Base-by-base conservation (phyloP, 2,888 invertebrate genomes). In the Polyploca ridens region DNA sequence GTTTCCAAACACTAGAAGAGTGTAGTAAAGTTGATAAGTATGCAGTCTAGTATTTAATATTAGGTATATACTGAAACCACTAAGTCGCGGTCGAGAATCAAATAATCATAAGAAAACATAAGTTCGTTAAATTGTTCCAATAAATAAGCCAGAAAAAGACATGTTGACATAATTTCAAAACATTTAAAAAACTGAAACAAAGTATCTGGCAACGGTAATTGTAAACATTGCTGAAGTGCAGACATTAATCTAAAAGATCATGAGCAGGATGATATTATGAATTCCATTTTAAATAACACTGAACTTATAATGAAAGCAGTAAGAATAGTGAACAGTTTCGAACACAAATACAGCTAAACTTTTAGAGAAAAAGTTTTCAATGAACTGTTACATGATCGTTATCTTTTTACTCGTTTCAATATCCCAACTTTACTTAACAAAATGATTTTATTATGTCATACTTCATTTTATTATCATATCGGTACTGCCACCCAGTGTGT, bases 401-500 rank as follows among this genome's bases (percentile, higher is more conserved):
- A n/a, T n/a, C n/a, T n/a, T n/a, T n/a, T n/a, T n/a, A n/a, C n/a
- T n/a, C n/a, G n/a, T n/a, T n/a, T n/a, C n/a, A n/a, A n/a, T n/a
- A n/a, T n/a, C n/a, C n/a, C n/a, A n/a, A n/a, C n/a, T n/a, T n/a
- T n/a, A n/a, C n/a, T n/a, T n/a, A n/a, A n/a, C n/a, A n/a, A n/a
- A 27, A 27, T 27, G 27, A 27, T 27, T 27, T 27, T 27, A 27
- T 1, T 27, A 27, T 78, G 82, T 83, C 82, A 77, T 76, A 69
- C 72, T 76, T 71, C 71, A 81, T 83, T 84, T 85, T 84, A 84
- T 85, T 85, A 84, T 86, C 84, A 85, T 84, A 80, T 80, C 76
- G 81, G 84, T 82, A 35, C 10, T 3, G 38, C 0, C 7, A 5
- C 7, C 82, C 82, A 77, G 76, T 71, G 79, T 78, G 67, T 69